Evolutionary conservation across 2,113 vertebrate genomes (phyloP).

Genomic region (Mastomys natalensis): DNA sequence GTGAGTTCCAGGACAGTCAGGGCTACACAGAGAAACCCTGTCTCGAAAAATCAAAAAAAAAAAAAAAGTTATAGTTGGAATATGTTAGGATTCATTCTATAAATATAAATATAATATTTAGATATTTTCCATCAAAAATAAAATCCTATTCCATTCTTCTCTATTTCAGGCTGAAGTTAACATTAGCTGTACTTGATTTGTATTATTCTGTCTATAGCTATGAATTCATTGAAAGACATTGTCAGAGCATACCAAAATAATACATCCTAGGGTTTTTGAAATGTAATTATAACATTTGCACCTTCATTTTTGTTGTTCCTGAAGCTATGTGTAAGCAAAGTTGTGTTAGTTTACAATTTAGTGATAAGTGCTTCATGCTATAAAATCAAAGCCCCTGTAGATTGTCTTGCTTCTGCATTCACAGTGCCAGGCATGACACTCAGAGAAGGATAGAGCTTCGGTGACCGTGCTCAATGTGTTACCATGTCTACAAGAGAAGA

Average conservation of each 20-base stretch:
- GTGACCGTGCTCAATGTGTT: background rate
- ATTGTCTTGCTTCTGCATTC: background rate
- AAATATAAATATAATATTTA: background rate
- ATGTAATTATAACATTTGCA: background rate
- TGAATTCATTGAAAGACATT: background rate
- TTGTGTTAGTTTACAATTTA: background rate
- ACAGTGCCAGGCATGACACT: rapidly evolving
- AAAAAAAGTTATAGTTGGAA: background rate
- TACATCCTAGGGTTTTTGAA: background rate
- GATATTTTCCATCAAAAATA: background rate
- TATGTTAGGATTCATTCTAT: background rate
- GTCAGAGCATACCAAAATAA: background rate
- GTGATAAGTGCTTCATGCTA: background rate
- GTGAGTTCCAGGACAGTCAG: no score
- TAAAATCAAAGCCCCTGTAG: background rate
- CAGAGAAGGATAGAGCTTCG: background rate
- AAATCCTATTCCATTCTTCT: background rate
- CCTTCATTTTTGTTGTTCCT: background rate
- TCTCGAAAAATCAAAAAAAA: no score
- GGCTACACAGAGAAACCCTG: no score
- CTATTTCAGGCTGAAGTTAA: background rate
- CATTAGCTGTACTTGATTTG: background rate
- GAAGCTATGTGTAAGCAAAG: background rate
- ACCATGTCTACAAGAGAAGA: background rate
- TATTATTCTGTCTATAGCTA: background rate